These are phyloP conservation scores for Smithornis capensis DNA, from an alignment of 2,113 vertebrate genomes.

Conservation along the genomic window DNA sequence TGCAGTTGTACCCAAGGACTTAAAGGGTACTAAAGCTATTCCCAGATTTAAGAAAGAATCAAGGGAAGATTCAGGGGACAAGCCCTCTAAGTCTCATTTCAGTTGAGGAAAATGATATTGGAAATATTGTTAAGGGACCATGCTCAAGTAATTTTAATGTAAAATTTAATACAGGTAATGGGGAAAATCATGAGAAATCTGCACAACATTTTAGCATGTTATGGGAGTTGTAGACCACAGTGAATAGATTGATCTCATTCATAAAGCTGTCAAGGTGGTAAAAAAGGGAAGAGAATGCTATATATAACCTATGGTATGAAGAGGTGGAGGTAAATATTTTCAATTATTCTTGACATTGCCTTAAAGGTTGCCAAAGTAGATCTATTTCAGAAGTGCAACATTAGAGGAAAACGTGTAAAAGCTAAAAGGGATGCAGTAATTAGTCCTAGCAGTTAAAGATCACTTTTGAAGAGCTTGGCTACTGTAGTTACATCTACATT, in stretches of 20 bases:
- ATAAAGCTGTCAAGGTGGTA: not conserved
- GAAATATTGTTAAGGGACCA: constrained; percentile 10
- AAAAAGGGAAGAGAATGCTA: not conserved
- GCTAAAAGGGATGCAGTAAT: not conserved
- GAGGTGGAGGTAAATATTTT: not conserved
- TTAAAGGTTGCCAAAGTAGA: not conserved
- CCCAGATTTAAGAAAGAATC: constrained; percentile 19
- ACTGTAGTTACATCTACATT: not conserved
- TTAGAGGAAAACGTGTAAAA: not conserved
- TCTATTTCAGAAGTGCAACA: not conserved
- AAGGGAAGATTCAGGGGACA: constrained; percentile 1
- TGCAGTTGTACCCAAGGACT: not conserved
- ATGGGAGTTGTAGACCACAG: not conserved
- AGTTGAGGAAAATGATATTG: constrained; percentile 10
- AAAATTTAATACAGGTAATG: not conserved
- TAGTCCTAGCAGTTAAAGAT: not conserved
- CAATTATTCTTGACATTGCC: not conserved
- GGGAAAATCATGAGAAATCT: not conserved
- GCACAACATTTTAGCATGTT: not conserved
- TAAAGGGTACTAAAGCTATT: not conserved
- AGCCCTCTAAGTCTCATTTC: not conserved
- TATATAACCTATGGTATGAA: not conserved
- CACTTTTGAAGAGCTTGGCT: not conserved
- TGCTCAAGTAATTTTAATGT: not conserved
- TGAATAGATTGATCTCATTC: not conserved